These are phyloP conservation scores for Ischnura elegans DNA, from an alignment of 2,888 invertebrate genomes.

Conservation along the genomic window DNA sequence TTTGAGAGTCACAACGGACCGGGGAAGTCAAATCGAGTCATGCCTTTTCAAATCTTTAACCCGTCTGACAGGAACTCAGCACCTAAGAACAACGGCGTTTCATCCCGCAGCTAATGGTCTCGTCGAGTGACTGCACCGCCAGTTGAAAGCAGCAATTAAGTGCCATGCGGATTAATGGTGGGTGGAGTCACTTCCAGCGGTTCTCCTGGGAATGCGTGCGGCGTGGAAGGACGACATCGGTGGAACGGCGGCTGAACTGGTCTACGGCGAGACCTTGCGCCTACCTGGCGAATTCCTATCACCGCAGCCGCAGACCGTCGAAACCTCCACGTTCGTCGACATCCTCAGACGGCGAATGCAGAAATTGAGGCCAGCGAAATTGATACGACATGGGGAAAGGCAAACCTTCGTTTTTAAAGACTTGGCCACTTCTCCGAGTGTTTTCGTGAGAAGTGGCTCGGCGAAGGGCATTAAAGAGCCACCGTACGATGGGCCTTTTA, in stretches of 20 bases:
- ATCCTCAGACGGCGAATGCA: too few species aligned
- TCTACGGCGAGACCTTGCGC: constrained; percentile 74
- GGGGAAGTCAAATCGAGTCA: constrained; percentile 69
- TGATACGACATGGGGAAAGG: too few species aligned
- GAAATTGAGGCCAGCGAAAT: too few species aligned
- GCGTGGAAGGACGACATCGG: constrained; percentile 74
- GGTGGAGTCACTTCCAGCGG: too few species aligned
- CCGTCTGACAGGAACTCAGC: constrained; percentile 72
- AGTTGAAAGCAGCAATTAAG: too few species aligned
- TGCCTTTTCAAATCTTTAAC: constrained; percentile 72
- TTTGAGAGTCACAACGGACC: constrained; percentile 70
- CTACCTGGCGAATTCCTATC: constrained; percentile 73
- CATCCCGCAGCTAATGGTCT: too few species aligned
- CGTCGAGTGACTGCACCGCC: too few species aligned
- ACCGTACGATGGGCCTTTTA: too few species aligned
- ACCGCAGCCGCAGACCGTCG: neutral
- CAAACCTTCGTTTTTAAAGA: too few species aligned
- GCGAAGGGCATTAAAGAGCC: neutral
- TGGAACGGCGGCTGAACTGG: constrained; percentile 74
- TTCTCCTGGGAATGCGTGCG: constrained; percentile 74
- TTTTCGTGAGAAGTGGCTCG: neutral
- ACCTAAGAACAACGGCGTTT: constrained; percentile 72
- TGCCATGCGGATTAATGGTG: too few species aligned
- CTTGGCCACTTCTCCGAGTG: neutral
- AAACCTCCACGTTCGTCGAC: too few species aligned